These are phyloP conservation scores for Xestia xanthographa DNA, from an alignment of 2,888 invertebrate genomes.

Conservation along the genomic window DNA sequence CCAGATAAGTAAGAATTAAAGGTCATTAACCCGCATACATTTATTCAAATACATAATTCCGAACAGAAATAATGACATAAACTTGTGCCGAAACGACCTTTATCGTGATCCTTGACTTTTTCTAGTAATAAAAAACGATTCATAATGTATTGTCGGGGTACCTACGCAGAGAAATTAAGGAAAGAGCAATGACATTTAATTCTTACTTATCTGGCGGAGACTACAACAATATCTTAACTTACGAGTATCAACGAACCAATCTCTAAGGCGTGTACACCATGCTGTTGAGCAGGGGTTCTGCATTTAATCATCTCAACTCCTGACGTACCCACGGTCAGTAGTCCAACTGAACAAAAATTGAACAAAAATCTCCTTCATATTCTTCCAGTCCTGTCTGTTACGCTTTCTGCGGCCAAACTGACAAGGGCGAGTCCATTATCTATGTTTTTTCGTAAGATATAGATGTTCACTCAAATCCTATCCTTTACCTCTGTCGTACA, in stretches of 20 bases:
- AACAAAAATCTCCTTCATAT: not conserved
- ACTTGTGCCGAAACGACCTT: too few relatives aligned
- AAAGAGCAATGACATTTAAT: too few relatives aligned
- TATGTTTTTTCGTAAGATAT: not conserved
- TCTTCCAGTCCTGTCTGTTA: not conserved
- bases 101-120: too few relatives aligned
- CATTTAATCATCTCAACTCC: not conserved
- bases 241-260: not conserved
- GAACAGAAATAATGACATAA: too few relatives aligned
- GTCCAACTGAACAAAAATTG: not conserved
- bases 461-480: not conserved
- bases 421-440: not conserved
- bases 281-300: not conserved
- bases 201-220: too few relatives aligned
- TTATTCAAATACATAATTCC: too few relatives aligned
- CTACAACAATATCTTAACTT: not conserved
- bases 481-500: constrained; percentile 33
- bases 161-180: too few relatives aligned
- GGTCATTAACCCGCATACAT: too few relatives aligned
- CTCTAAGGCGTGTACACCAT: not conserved
- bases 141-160: too few relatives aligned
- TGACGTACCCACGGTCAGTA: too few relatives aligned
- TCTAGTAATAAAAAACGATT: too few relatives aligned
- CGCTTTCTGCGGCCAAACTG: not conserved
- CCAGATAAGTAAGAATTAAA: too few relatives aligned